A percentile compares a stretch with the other conserved stretches of the same genome.
These are phyloP conservation scores for Tachina fera DNA, from an alignment of 2,888 invertebrate species.

Conservation along the genomic window DNA sequence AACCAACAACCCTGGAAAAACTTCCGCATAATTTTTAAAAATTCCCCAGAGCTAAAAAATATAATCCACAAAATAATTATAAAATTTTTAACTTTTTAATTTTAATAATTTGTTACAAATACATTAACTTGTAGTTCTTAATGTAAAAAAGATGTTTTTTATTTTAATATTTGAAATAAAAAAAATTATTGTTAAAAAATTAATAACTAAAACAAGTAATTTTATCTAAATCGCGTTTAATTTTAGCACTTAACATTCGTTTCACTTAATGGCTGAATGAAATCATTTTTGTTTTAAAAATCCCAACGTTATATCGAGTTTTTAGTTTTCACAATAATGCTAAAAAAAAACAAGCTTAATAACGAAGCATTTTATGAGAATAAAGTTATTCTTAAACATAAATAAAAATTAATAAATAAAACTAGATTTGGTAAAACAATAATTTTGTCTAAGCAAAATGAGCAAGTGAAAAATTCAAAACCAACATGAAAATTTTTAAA, in stretches of 20 bases:
- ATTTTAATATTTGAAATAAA: background rate
- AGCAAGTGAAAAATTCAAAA: background rate
- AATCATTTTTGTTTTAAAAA: constrained; percentile 2
- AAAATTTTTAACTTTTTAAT: no score
- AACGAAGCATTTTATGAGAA: background rate
- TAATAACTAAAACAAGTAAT: background rate
- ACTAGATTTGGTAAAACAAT: background rate
- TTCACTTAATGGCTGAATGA: background rate
- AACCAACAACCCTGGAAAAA: no score
- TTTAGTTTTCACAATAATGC: background rate
- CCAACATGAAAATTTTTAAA: background rate
- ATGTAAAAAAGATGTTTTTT: background rate
- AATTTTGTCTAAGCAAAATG: background rate
- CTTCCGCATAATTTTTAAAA: no score
- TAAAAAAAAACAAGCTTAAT: background rate
- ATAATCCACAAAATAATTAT: no score
- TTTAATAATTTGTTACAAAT: no score
- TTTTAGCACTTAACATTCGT: background rate
- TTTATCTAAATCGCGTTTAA: background rate
- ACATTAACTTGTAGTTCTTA: no score
- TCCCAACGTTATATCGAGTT: background rate
- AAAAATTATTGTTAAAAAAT: background rate
- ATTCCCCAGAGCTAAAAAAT: no score
- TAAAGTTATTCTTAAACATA: background rate
- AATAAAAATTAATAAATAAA: background rate